These are phyloP conservation scores for Chrysomallon squamiferum DNA, from an alignment of 1,140 invertebrate species.

Conservation along the genomic window DNA sequence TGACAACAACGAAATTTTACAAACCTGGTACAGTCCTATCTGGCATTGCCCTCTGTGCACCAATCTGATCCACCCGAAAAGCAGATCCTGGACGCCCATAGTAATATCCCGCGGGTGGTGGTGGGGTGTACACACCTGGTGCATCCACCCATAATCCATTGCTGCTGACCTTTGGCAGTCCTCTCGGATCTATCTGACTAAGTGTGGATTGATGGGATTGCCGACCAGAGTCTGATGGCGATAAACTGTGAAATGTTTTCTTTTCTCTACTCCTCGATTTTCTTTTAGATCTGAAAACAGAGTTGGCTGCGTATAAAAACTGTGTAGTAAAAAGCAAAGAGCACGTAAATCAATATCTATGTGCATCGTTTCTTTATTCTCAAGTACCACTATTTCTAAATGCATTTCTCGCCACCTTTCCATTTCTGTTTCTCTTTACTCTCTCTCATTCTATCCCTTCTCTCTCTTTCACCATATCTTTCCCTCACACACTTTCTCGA, in stretches of 20 bases:
- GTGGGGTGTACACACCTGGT: slow-evolving; percentile 10
- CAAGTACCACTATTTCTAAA: background rate
- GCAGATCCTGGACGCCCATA: slow-evolving; percentile 8
- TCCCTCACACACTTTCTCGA: too few species aligned
- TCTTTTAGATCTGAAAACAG: background rate
- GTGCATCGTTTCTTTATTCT: background rate
- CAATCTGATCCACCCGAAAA: background rate
- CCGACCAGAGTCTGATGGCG: slow-evolving; percentile 6
- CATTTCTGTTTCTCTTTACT: background rate
- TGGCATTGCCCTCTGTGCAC: background rate
- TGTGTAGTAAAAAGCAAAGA: background rate
- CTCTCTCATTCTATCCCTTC: background rate
- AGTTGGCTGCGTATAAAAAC: background rate
- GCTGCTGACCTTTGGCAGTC: slow-evolving; percentile 19
- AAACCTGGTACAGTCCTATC: background rate
- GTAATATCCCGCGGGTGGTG: slow-evolving; percentile 7
- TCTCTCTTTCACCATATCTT: too few species aligned
- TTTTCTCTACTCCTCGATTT: background rate
- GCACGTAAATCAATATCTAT: background rate
- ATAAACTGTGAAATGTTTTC: slow-evolving; percentile 1
- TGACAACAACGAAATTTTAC: too few species aligned
- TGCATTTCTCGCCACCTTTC: background rate
- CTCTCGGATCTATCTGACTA: background rate
- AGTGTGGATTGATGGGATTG: background rate
- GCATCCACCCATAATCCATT: slow-evolving; percentile 20